Evolutionary conservation across 1,140 invertebrate species (phyloP).

Genomic region (Drosophila parvula): DNA sequence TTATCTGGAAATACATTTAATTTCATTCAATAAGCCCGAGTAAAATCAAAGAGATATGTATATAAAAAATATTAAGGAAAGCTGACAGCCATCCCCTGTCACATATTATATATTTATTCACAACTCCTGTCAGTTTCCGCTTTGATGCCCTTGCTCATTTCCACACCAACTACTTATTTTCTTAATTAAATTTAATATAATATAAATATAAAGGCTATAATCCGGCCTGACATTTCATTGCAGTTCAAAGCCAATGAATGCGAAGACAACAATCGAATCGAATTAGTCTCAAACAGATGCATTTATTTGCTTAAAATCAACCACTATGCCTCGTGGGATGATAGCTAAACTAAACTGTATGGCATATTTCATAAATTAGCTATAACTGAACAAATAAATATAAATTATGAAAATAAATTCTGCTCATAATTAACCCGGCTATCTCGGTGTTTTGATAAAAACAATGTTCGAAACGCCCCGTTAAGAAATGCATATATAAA

Average conservation of each 20-base stretch:
- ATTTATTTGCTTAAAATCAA: not conserved
- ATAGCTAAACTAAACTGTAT: not conserved
- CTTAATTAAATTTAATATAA: not conserved
- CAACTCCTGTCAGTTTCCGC: not conserved
- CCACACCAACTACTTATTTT: not conserved
- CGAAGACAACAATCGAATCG: not conserved
- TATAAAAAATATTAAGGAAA: not conserved
- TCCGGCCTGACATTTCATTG: not conserved
- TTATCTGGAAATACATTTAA: conserved; percentile 15
- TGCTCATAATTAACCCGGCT: not conserved
- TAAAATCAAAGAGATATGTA: not conserved
- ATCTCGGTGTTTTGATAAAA: not conserved
- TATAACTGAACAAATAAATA: not conserved
- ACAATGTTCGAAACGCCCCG: not conserved
- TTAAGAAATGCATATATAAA: too few relatives aligned
- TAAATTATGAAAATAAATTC: conserved; percentile 1
- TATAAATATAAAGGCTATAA: not conserved
- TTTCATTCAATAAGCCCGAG: not conserved
- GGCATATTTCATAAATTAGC: not conserved
- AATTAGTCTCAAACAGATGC: not conserved
- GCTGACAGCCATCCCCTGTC: not conserved
- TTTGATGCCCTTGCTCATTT: not conserved
- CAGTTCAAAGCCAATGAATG: not conserved
- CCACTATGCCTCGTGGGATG: not conserved
- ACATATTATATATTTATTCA: not conserved